A percentile compares a stretch with the other conserved stretches of the same genome.
These are phyloP conservation scores for Muntiacus reevesi DNA, from an alignment of 2,113 vertebrate genomes.

Conservation along the genomic window DNA sequence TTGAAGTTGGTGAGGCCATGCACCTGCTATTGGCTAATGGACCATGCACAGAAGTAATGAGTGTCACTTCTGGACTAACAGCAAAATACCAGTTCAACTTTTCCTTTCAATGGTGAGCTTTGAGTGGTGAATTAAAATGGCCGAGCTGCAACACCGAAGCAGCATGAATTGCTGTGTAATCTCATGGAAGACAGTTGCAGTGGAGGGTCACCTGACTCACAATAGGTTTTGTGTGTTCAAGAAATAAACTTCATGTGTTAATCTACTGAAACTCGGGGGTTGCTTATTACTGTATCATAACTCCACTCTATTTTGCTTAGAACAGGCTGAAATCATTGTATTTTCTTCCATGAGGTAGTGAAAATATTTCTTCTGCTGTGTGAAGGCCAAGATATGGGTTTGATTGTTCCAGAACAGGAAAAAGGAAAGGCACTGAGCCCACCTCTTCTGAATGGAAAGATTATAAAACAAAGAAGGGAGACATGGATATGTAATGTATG, in stretches of 20 bases:
- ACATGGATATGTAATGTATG: not conserved
- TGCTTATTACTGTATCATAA: not conserved
- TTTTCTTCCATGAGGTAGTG: not conserved
- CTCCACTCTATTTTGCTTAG: not conserved
- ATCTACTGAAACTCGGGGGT: not conserved
- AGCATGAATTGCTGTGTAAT: not conserved
- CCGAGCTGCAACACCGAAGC: not conserved
- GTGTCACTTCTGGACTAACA: not conserved
- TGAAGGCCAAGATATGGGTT: not conserved
- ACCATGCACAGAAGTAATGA: not conserved
- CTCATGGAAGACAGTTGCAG: not conserved
- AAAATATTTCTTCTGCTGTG: not conserved
- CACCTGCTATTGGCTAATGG: not conserved
- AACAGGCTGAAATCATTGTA: not conserved
- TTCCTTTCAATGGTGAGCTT: not conserved
- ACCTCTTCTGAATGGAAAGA: not conserved
- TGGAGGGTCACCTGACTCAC: not conserved
- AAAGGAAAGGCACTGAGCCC: not conserved
- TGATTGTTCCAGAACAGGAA: not conserved
- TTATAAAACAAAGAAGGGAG: not conserved
- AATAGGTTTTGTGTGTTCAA: not conserved
- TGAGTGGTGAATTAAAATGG: not conserved
- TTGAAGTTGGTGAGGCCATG: not conserved
- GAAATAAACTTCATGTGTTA: not conserved
- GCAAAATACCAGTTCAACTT: not conserved